Evolutionary conservation across 2,113 vertebrate genomes (phyloP), one percentile per base, ranked within the genome.

Genomic region (Anoplopoma fimbria): DNA sequence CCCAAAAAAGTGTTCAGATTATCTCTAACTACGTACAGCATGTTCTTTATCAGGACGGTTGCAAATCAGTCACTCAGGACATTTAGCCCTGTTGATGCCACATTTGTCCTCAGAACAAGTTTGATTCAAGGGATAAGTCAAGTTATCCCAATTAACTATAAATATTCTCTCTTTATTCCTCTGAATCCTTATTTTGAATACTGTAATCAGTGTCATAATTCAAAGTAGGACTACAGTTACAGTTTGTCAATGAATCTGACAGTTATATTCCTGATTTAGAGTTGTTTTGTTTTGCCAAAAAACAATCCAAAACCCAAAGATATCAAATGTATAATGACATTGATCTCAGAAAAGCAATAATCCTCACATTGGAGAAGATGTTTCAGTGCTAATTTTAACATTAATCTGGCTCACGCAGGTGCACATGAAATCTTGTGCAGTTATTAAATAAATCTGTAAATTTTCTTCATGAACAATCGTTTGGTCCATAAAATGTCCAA

Each of bases 1-100:
- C 60, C 31, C 15, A 25, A n/a, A 57, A 34, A 4, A 2, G 21
- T 80, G 34, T 75, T 79, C 31, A 53, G 34, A 76, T 70, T 25
- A 47, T 61, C 62, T 61, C 62, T 27, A 40, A 63, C 31, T n/a
- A 9, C 4, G 9, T 3, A n/a, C 68, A 68, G 69, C 1, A 10
- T 8, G 64, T 64, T 38, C 49, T 51, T 23, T 53, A 63, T 42
- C 67, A 64, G 53, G 60, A 57, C 33, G 29, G 55, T 17, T 69
- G 36, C 40, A 69, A 29, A 61, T 75, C 49, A 72, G 57, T 6
- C 58, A 4, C 17, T 31, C 34, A 0, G 62, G 40, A 62, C 55
- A 40, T 7, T 5, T 8, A 53, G 19, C 2, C 25, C 12, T 5
- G 34, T 27, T 25, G 29, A 31, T 23, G 12, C n/a, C 69, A 19